phyloP scores from a whole-genome alignment of 2,797 vertebrate genomes.

The Denticeps clupeoides region DNA sequence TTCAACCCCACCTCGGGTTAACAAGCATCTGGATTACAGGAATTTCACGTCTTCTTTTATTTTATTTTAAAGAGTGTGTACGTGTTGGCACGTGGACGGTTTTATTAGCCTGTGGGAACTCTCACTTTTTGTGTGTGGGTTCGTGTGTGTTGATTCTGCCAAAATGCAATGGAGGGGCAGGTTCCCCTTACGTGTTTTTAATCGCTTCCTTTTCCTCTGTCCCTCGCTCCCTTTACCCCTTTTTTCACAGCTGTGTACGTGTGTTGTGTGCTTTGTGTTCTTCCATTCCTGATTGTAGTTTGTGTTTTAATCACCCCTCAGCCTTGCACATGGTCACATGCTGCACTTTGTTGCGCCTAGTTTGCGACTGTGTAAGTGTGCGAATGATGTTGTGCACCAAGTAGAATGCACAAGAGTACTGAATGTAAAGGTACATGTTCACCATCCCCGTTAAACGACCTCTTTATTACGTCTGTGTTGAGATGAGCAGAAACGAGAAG shows the following conservation, averaged over 20 bases:
- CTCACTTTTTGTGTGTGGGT: slow-evolving; percentile 7
- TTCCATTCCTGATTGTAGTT: slow-evolving; percentile 3
- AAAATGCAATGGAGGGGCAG: slow-evolving; percentile 28
- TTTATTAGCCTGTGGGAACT: slow-evolving; percentile 13
- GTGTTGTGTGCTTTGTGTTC: slow-evolving; percentile 1
- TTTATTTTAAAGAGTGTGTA: slow-evolving; percentile 6
- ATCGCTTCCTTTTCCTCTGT: slow-evolving; percentile 3
- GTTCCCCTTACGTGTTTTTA: slow-evolving; percentile 16
- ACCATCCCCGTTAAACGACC: neutral
- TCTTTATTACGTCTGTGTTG: too few species aligned
- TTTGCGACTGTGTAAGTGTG: slow-evolving; percentile 1
- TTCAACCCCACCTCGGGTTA: neutral
- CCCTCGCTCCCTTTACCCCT: neutral
- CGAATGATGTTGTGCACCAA: too few species aligned
- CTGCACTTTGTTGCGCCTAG: slow-evolving; percentile 16
- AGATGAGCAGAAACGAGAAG: too few species aligned
- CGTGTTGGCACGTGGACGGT: slow-evolving; percentile 11
- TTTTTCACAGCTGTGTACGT: slow-evolving; percentile 6
- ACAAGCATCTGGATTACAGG: too few species aligned
- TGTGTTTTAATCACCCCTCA: slow-evolving; percentile 7
- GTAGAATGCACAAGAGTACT: neutral
- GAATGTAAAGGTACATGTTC: neutral
- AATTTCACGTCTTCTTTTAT: too few species aligned
- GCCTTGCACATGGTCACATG: slow-evolving; percentile 22
- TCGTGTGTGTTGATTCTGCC: slow-evolving; percentile 12